Conservation (phyloP, 2,888 invertebrate genomes). For the Podotricha telesiphe region DNA sequence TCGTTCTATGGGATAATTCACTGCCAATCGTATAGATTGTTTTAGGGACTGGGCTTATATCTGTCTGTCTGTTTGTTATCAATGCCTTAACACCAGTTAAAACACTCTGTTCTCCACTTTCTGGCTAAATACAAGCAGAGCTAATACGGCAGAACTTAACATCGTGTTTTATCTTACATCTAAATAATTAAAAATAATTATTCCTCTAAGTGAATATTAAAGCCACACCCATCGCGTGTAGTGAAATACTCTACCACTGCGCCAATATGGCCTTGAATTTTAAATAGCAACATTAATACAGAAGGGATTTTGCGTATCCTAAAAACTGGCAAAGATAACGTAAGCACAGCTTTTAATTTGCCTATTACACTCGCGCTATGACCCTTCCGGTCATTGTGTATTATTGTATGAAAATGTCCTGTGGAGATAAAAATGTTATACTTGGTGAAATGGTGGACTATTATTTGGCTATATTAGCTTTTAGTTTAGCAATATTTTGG, state of each 20-base stretch:
- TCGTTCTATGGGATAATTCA: too few species aligned
- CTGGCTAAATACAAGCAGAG: too few species aligned
- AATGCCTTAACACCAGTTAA: too few species aligned
- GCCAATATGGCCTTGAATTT: conserved; percentile 45
- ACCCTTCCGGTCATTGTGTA: conserved; percentile 14
- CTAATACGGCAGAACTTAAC: too few species aligned
- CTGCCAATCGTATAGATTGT: too few species aligned
- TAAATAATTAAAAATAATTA: too few species aligned
- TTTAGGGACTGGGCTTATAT: too few species aligned
- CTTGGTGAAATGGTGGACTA: background rate
- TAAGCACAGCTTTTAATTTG: conserved; percentile 48
- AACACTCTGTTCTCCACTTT: too few species aligned
- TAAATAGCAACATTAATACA: conserved; percentile 47
- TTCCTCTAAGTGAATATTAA: background rate
- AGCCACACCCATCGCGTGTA: background rate
- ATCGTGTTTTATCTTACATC: too few species aligned
- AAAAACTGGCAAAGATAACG: conserved; percentile 52
- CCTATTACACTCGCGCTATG: conserved; percentile 12
- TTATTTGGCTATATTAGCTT: too few species aligned
- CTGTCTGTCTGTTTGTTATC: too few species aligned
- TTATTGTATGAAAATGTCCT: conserved; percentile 14
- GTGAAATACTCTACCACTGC: conserved; percentile 19
- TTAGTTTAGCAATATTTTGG: too few species aligned
- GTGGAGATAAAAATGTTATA: conserved; percentile 13
- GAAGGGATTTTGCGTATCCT: conserved; percentile 43